Base-by-base conservation (phyloP, 2,797 vertebrate species). In the Morelia viridis region DNA sequence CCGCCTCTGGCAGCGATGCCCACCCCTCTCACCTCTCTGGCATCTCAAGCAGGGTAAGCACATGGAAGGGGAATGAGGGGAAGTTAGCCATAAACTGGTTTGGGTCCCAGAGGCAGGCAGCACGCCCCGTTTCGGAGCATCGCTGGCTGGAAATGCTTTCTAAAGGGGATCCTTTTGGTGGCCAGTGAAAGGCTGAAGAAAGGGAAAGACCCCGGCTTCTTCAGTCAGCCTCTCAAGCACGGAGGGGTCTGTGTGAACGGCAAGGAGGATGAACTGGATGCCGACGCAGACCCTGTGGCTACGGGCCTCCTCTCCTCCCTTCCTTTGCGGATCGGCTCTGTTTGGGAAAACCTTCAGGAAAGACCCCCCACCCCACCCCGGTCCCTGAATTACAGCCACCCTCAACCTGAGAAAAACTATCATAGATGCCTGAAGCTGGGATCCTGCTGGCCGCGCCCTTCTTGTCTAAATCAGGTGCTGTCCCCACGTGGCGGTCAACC, bases 381-480 rank as follows among this genome's bases (percentile, higher is more conserved):
- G 3, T 28, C 35, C 15, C 50, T 0, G 19, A 35, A 9, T 22
- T 22, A 31, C 3, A 0, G 13, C 56, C 17, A 57, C 64, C 1
- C 0, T 56, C 9, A 7, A 9, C 62, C 62, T 76, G 91, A 89
- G 46, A 76, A 28, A 85, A 84, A 12, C 24, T 9, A 22, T 0
- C 84, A 13, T 35, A 1, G 8, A 28, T 17, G 31, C 24, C n/a
- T 13, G 11, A 89, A 31, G 90, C 76, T 61, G 65, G 56, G 17
- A 24, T 6, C 7, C 10, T 71, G 28, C 4, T 28, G 4, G 1
- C 46, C n/a, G 5, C 10, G 1, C 8, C 19, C 7, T 26, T 11
- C 5, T 0, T 2, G 1, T 0, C 64, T 11, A 24, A 28, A 0
- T 58, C n/a, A 35, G 62, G 26, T 68, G 35, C 5, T 13, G 0